Percentiles rank a stretch among this genome's conserved stretches.
Evolutionary conservation across 2,888 invertebrate species (phyloP).

Genomic region (Margaritifera margaritifera): DNA sequence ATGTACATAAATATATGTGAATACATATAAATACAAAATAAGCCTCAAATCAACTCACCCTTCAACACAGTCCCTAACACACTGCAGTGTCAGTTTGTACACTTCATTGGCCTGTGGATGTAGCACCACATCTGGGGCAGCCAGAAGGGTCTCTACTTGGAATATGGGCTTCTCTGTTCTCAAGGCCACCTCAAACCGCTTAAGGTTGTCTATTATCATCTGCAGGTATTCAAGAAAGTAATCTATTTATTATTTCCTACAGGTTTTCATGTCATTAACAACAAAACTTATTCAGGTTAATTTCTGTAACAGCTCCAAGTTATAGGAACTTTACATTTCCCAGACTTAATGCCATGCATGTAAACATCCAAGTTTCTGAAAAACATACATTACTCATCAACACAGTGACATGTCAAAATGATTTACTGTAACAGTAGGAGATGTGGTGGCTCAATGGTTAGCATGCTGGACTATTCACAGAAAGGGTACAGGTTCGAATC

Average conservation of each 20-base stretch:
- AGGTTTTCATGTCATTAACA: neutral
- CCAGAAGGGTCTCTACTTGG: constrained; percentile 84
- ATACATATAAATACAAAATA: neutral
- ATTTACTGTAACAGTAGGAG: no score
- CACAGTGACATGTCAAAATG: no score
- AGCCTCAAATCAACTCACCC: constrained; percentile 74
- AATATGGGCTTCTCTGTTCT: constrained; percentile 80
- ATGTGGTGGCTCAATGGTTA: no score
- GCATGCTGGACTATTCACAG: no score
- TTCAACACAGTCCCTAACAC: constrained; percentile 84
- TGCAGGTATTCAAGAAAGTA: constrained; percentile 31
- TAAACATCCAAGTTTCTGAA: neutral
- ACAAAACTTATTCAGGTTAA: neutral
- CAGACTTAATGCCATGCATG: neutral
- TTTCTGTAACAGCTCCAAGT: neutral
- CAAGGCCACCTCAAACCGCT: constrained; percentile 79
- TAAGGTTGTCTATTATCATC: constrained; percentile 82
- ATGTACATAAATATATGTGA: no score
- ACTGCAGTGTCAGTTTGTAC: constrained; percentile 83
- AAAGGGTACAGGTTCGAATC: no score
- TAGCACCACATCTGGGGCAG: constrained; percentile 84
- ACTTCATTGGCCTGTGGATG: constrained; percentile 85
- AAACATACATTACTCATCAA: no score
- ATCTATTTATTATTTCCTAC: neutral
- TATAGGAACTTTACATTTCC: neutral